Evolutionary conservation across 2,888 invertebrate genomes (phyloP).

Genomic region (Pristionchus entomophagus): DNA sequence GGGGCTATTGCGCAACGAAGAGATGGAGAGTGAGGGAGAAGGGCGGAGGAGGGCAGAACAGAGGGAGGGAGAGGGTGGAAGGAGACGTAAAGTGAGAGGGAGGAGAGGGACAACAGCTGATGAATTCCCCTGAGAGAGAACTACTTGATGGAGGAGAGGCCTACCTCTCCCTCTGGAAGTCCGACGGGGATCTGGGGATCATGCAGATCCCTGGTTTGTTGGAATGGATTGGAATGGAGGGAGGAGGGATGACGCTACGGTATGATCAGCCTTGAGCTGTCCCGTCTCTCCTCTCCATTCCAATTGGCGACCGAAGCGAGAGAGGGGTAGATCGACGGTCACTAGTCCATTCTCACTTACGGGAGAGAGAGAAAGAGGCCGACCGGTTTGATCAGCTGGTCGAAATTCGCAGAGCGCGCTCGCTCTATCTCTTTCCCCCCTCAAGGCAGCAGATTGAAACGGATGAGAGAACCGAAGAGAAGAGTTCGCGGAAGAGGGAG

Average conservation of each 20-base stretch:
- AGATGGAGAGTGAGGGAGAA: no score
- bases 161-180: no score
- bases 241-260: background rate
- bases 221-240: no score
- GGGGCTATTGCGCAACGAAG: constrained; percentile 24
- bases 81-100: constrained; percentile 2
- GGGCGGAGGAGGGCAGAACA: constrained; percentile 10
- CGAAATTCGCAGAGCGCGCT: constrained; percentile 12
- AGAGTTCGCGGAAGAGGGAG: background rate
- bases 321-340: background rate
- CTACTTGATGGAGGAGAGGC: background rate
- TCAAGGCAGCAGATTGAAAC: constrained; percentile 24
- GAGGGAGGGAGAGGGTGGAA: constrained; percentile 7
- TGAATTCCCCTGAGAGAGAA: constrained; percentile 9
- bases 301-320: constrained; percentile 12
- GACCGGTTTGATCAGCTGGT: constrained; percentile 46
- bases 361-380: constrained; percentile 20
- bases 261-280: constrained; percentile 8
- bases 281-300: constrained; percentile 8
- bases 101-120: constrained; percentile 19
- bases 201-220: no score
- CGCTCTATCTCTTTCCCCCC: background rate
- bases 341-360: constrained; percentile 44
- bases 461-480: constrained; percentile 28
- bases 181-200: background rate